phyloP scores from a whole-genome alignment of 2,797 vertebrate species.

The Pseudochirops corinnae region DNA sequence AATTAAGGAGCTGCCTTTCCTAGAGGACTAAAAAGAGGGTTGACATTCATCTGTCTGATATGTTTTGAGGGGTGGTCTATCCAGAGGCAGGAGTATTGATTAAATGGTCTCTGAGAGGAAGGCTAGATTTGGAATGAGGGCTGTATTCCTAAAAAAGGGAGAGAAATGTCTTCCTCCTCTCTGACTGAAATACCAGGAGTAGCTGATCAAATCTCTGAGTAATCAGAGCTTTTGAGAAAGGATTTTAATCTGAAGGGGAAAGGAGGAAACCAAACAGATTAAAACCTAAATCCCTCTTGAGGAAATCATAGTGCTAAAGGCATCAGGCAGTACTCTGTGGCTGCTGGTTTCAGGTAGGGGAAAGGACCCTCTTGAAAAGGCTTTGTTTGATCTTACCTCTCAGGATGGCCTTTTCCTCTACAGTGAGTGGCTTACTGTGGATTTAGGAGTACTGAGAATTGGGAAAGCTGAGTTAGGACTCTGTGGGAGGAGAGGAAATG shows the following conservation, averaged over 20 bases:
- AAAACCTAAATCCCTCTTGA: constrained; percentile 56
- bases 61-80: neutral
- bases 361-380: neutral
- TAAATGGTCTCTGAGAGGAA: neutral
- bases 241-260: constrained; percentile 54
- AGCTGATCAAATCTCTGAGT: constrained; percentile 39
- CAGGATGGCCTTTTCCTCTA: neutral
- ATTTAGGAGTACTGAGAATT: neutral
- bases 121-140: neutral
- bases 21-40: neutral
- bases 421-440: neutral
- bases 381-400: neutral
- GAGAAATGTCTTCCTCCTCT: constrained; percentile 5
- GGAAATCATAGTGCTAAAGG: neutral
- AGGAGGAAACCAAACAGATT: constrained; percentile 58
- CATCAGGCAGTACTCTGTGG: neutral
- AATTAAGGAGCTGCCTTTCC: neutral
- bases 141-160: neutral
- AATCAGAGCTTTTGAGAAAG: constrained; percentile 52
- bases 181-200: neutral
- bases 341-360: neutral
- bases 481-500: neutral
- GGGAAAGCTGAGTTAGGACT: neutral
- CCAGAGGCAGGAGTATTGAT: neutral
- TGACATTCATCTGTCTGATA: neutral